phyloP scores from a whole-genome alignment of 1,140 invertebrate species.

The Drosophila lacteicornis region DNA sequence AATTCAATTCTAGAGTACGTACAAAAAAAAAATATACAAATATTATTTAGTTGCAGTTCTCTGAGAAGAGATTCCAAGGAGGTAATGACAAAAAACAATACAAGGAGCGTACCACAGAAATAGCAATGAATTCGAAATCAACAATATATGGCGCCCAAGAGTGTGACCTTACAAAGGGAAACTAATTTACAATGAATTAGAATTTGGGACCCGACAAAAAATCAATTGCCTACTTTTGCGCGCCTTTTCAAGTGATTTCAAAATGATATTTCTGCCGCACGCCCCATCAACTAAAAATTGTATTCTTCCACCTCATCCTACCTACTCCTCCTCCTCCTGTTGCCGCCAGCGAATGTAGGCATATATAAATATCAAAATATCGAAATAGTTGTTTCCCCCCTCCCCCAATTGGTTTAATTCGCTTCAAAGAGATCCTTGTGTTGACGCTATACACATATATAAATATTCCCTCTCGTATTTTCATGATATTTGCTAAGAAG shows the following conservation, averaged over 20 bases:
- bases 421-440: conserved; percentile 70
- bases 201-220: background rate
- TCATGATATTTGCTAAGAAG: conserved; percentile 23
- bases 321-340: background rate
- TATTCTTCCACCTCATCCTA: background rate
- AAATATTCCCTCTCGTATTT: conserved; percentile 19
- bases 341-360: conserved; percentile 1
- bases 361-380: conserved; percentile 30
- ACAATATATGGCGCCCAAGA: background rate
- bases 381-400: conserved; percentile 5
- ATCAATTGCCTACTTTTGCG: background rate
- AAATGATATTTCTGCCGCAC: too few species aligned
- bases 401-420: conserved; percentile 42
- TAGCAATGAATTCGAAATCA: too few species aligned
- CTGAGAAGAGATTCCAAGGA: conserved; percentile 12
- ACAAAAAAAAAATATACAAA: conserved; percentile 23
- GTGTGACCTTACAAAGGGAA: background rate
- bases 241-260: background rate
- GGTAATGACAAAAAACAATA: conserved; percentile 1
- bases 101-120: background rate
- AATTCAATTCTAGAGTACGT: conserved; percentile 26
- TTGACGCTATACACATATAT: conserved; percentile 43
- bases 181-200: background rate
- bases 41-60: conserved; percentile 17
- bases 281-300: background rate